phyloP scores from a whole-genome alignment of 1,140 invertebrate species.

The Nasonia longicornis region DNA sequence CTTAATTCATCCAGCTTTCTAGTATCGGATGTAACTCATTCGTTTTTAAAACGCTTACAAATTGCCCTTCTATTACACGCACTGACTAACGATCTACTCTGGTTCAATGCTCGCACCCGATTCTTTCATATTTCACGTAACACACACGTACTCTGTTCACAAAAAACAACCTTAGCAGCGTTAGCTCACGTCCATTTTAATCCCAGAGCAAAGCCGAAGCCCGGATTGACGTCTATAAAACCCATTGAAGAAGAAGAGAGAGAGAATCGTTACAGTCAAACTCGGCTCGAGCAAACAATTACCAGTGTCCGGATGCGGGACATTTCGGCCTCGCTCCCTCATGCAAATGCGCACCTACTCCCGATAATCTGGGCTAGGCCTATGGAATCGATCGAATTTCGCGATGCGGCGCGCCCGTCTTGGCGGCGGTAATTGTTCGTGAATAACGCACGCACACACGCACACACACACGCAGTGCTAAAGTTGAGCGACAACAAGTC shows the following conservation, averaged over 20 bases:
- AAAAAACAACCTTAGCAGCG: too few species aligned
- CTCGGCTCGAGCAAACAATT: slow-evolving; percentile 1
- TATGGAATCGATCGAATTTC: slow-evolving; percentile 27
- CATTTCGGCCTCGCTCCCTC: not conserved
- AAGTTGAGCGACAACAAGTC: not conserved
- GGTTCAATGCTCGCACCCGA: too few species aligned
- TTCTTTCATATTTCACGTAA: too few species aligned
- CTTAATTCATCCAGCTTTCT: too few species aligned
- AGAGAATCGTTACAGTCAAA: not conserved
- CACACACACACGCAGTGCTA: not conserved
- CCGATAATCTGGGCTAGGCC: slow-evolving; percentile 18
- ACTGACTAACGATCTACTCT: not conserved
- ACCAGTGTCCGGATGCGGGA: slow-evolving; percentile 1
- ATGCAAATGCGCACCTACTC: slow-evolving; percentile 11
- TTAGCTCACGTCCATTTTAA: slow-evolving; percentile 1
- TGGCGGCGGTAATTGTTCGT: not conserved
- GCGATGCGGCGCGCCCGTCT: slow-evolving; percentile 17
- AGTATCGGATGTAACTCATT: too few species aligned
- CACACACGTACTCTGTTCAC: too few species aligned
- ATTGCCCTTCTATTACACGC: not conserved
- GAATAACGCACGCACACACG: not conserved
- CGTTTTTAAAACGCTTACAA: too few species aligned
- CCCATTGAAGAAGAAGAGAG: not conserved
- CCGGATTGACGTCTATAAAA: not conserved
- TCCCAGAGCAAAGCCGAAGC: not conserved